phyloP scores from a whole-genome alignment of 2,113 vertebrate species.

The Verasper variegatus region DNA sequence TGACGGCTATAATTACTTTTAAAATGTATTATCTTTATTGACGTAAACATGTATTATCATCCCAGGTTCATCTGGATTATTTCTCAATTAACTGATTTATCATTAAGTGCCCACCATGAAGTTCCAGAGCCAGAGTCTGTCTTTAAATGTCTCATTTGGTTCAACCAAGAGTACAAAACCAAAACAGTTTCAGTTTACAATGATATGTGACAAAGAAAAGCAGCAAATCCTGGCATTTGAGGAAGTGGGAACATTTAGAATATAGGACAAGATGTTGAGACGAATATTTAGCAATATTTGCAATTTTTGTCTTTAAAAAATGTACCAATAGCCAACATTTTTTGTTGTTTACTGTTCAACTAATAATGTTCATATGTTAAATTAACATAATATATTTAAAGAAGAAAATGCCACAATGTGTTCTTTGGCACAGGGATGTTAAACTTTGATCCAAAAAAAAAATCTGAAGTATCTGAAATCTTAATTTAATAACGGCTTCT shows the following conservation, averaged over 20 bases:
- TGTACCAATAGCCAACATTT: no score
- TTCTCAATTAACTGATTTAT: not conserved
- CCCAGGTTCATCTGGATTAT: not conserved
- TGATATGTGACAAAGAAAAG: not conserved
- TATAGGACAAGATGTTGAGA: no score
- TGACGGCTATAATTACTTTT: not conserved
- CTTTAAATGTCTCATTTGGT: not conserved
- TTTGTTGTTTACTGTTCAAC: no score
- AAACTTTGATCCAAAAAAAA: no score
- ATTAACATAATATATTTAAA: no score
- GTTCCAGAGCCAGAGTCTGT: not conserved
- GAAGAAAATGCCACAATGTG: no score
- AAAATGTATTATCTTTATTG: not conserved
- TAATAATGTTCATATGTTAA: no score
- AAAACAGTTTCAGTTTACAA: not conserved
- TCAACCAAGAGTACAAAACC: not conserved
- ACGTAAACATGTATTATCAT: not conserved
- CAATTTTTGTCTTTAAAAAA: not conserved
- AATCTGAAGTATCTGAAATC: no score
- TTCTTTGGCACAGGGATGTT: no score
- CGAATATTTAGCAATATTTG: not conserved
- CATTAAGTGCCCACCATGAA: not conserved
- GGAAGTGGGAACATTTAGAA: not conserved
- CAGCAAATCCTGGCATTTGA: not conserved
- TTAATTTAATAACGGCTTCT: no score